Base-by-base conservation (phyloP, 2,888 invertebrate species). In the Hypena proboscidalis region DNA sequence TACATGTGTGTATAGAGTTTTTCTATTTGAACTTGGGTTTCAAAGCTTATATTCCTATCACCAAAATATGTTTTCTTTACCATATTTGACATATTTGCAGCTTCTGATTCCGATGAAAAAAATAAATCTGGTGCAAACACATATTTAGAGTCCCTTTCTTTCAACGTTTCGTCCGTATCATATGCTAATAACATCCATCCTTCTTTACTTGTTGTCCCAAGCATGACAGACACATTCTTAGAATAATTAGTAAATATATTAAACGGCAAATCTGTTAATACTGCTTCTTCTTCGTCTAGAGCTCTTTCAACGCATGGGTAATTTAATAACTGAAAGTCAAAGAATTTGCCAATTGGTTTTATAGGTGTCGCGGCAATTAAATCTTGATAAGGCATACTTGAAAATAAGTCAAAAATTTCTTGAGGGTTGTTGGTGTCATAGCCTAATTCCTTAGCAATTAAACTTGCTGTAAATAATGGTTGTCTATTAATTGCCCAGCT, bases 51-150 rank as follows among this genome's bases (percentile, higher is more conserved):
- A 64, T 8, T 79, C 41, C 91, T 85, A 67, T 79, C 78, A 40
- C 75, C 80, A 39, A 92, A 83, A 19, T 92, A 93, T 47, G 90
- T 63, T 59, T 85, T 67, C 70, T 75, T 77, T 11, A 91, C 42
- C 59, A 46, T 58, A 49, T 23, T 78, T 63, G 22, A 64, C 47
- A 31, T 30, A 26, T 7, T 48, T 33, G 1, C 73, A 40, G 48
- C 82, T 69, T 80, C 77, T 14, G 66, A 48, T 42, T 80, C 70
- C 2, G 77, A 67, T 22, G 63, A 21, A 49, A 90, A 86, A 21
- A 59, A 58, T 49, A 90, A 67, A 64, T 89, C 88, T 7, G 83
- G 73, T 6, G 80, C 78, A 49, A 87, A 81, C 1, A 85, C 32
- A 51, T 80, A 83, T 15, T 63, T 66, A 4, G 68, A 60, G 40